Evolutionary conservation across 2,888 invertebrate species (phyloP), one percentile per base, ranked within the genome.

Genomic region (Creontiades dilutus): DNA sequence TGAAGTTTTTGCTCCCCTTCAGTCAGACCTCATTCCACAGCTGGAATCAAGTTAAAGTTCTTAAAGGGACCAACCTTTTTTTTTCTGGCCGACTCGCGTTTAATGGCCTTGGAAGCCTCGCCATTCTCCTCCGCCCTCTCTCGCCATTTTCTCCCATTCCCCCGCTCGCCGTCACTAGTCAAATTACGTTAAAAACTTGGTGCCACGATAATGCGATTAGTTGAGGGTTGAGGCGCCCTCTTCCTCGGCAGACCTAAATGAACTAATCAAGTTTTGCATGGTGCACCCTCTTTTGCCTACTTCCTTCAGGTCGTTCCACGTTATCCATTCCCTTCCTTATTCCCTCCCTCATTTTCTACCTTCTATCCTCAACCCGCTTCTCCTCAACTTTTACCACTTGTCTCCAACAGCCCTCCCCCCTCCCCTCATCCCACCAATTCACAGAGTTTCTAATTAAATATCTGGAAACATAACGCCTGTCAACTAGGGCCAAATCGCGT

Each of bases 101-200:
- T 57, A 57, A n/a, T n/a, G 57, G n/a, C 57, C 57, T 16, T 52
- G n/a, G 37, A 37, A 37, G 57, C 19, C 57, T 81, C 46, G n/a
- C 81, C 81, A 48, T 81, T 81, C 46, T 19, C 86, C 47, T 61
- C 28, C 19, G 23, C 37, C 23, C 46, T 16, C 19, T 28, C 86
- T 46, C 47, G 16, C n/a, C 27, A 68, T 85, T 57, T n/a, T 28
- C 37, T 37, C 61, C n/a, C 27, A 68, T 85, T 57, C 14, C 61
- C 37, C 61, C 61, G 47, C 47, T 75, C 75, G 75, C 48, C 75
- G 82, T 75, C 86, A 85, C 75, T 46, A 86, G 86, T 86, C 47
- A 86, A 86, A 86, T 86, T 86, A 86, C 86, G 86, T 86, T 86
- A 86, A 86, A 86, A 86, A 86, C 75, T 86, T 86, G 86, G 86